Conservation (phyloP, 2,888 invertebrate species). For the Adineta ricciae region DNA sequence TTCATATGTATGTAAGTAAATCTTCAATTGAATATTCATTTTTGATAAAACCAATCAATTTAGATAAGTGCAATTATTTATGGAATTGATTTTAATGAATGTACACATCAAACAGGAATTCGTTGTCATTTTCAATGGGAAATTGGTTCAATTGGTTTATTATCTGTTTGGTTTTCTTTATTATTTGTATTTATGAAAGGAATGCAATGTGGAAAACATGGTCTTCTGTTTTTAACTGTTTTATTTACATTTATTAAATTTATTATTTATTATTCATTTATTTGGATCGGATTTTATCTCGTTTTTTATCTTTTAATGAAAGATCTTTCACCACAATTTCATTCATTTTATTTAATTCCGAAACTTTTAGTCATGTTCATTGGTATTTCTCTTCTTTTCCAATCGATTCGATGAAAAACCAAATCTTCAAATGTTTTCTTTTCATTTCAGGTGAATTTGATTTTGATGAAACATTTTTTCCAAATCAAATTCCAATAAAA, state of each 20-base stretch:
- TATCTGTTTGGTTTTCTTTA: not conserved
- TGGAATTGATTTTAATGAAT: not conserved
- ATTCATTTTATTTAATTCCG: not conserved
- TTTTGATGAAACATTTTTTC: not conserved
- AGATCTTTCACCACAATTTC: not conserved
- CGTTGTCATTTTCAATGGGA: not conserved
- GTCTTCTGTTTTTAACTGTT: not conserved
- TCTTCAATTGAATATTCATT: too few species aligned
- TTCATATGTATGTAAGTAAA: conserved; percentile 8
- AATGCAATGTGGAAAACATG: not conserved
- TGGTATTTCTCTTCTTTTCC: too few species aligned
- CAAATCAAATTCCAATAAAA: not conserved
- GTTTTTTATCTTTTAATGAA: not conserved
- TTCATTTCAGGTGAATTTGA: not conserved
- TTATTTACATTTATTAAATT: not conserved
- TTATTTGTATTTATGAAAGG: not conserved
- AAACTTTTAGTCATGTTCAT: not conserved
- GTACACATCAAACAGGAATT: not conserved
- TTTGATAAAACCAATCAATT: too few species aligned
- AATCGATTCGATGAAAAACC: too few species aligned
- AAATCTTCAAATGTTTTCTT: too few species aligned
- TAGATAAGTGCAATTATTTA: not conserved
- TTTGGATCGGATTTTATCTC: not conserved
- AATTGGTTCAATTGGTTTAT: not conserved
- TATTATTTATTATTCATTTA: not conserved